Evolutionary conservation across 2,797 vertebrate genomes (phyloP).

Genomic region (Manis pentadactyla): DNA sequence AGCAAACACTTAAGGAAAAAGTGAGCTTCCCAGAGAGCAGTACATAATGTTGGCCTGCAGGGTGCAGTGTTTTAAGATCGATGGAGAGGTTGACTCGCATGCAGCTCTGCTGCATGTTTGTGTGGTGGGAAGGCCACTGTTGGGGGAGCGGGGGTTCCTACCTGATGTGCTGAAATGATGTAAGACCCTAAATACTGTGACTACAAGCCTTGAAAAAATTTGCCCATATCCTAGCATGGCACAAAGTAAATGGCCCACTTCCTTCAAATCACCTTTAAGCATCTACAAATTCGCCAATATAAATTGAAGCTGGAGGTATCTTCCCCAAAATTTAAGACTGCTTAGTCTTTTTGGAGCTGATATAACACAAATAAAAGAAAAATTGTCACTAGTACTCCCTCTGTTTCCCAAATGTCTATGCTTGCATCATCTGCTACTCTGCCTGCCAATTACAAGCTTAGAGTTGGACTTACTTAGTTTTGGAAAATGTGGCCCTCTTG

Average conservation of each 20-base stretch:
- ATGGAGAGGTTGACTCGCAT: background rate
- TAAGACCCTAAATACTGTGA: background rate
- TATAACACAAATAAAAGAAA: background rate
- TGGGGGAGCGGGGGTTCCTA: fast-evolving
- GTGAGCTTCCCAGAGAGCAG: background rate
- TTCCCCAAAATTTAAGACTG: background rate
- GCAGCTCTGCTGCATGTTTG: background rate
- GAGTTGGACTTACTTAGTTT: background rate
- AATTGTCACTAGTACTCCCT: background rate
- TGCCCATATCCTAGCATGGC: background rate
- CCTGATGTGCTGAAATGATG: background rate
- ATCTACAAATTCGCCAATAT: background rate
- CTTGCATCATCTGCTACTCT: background rate
- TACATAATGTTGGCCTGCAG: background rate
- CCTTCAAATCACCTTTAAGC: background rate
- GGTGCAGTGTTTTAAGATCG: background rate
- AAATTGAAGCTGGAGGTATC: background rate
- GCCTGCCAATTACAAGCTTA: background rate
- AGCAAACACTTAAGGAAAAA: background rate
- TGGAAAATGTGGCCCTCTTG: background rate
- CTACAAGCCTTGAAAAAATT: background rate
- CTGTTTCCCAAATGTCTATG: background rate
- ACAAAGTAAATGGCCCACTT: background rate
- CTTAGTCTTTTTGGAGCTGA: background rate
- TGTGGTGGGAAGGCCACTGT: fast-evolving